Conservation (phyloP, 2,888 invertebrate species). For the Drosophila mulleri region DNA sequence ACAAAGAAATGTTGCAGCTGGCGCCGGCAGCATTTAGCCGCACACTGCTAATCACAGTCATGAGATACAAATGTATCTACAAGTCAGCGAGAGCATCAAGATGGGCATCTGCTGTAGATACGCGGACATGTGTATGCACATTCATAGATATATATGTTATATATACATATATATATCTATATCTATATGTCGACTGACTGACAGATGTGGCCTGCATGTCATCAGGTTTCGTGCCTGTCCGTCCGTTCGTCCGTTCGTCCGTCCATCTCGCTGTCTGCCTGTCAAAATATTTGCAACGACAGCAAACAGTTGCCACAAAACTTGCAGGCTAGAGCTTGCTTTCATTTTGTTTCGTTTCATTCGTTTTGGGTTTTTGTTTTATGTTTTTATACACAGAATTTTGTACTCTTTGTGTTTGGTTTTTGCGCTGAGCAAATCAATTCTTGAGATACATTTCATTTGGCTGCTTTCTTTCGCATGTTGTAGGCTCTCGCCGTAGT, state of each 20-base stretch:
- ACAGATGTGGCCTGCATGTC: slow-evolving; percentile 62
- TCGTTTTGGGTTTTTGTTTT: background rate
- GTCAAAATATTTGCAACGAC: slow-evolving; percentile 63
- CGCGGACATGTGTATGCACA: background rate
- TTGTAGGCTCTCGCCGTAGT: slow-evolving; percentile 22
- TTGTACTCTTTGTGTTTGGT: slow-evolving; percentile 2
- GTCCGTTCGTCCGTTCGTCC: background rate
- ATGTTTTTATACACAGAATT: slow-evolving; percentile 10
- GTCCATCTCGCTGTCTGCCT: slow-evolving; percentile 20
- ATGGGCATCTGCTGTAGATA: slow-evolving; percentile 2
- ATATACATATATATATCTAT: background rate
- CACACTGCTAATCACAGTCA: slow-evolving; percentile 41
- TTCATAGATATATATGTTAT: background rate
- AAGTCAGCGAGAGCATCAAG: background rate
- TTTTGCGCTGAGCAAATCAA: slow-evolving; percentile 42
- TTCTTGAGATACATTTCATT: slow-evolving; percentile 57
- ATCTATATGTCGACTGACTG: slow-evolving; percentile 33
- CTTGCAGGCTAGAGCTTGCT: slow-evolving; percentile 16
- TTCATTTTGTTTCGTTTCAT: slow-evolving; percentile 10
- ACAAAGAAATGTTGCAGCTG: slow-evolving; percentile 24
- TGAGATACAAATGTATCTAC: slow-evolving; percentile 28
- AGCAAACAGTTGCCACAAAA: slow-evolving; percentile 58
- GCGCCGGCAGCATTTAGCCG: slow-evolving; percentile 47
- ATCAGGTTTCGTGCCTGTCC: slow-evolving; percentile 40
- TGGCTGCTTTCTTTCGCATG: slow-evolving; percentile 34